Evolutionary conservation across 2,888 invertebrate genomes (phyloP), one percentile per base, ranked within the genome.

Genomic region (Trissolcus japonicus): DNA sequence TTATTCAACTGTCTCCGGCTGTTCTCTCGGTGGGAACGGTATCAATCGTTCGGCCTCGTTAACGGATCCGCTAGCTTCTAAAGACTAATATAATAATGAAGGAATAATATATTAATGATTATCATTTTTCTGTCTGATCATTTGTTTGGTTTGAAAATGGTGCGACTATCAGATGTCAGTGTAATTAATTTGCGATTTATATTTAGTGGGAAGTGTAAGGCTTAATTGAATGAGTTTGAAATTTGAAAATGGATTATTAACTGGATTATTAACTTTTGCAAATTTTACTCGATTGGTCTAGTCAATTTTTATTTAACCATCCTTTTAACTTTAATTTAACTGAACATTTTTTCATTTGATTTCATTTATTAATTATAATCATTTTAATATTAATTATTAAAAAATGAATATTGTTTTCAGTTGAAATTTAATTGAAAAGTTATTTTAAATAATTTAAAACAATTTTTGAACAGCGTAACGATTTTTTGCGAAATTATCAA

Each of bases 21-120:
- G 61, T 67, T 43, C 61, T 53, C 53, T 68, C 67, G 54, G 62
- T 74, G 74, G 59, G 68, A 63, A 68, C 59, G 54, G 41, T 75
- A 68, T 68, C 62, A 75, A 68, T 62, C 43, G 21, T 68, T 62
- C 46, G 59, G 14, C 29, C 43, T 41, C 53, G 57, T 57, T 62
- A 57, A 67, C 35, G 25, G 66, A 56, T 48, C 21, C 7, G 21
- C 14, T 21, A 11, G 11, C 35, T 35, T 35, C 35, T 35, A 35
- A 35, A 35, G 35, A 35, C 7, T 16, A 46, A 46, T 46, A 46
- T 46, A 46, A 16, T 16, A 46, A 46, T 16, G 16, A 46, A 41
- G 14, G 16, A 46, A 46, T 11, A 46, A 46, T 46, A 46, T 46
- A 46, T 7, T 16, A 46, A 46, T 16, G 16, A 46, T 16, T 14